Base-by-base conservation (phyloP, 2,797 vertebrate genomes). In the Amblyopsis hoosieri region DNA sequence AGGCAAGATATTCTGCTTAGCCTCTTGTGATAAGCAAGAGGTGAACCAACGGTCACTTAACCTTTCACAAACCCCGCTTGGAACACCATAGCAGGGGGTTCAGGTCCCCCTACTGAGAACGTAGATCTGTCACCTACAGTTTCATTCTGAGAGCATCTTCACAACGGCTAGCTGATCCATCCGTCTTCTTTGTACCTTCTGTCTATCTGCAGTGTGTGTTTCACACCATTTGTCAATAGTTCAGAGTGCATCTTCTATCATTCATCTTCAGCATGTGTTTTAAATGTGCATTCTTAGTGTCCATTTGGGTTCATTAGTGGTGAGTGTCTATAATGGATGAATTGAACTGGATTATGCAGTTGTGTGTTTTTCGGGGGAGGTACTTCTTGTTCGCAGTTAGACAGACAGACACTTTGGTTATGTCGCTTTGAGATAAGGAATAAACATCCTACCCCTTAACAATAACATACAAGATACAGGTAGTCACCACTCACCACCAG, bases 191-290 rank as follows among this genome's bases (percentile, higher is more conserved):
- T 56, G 51, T 60, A 76, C 68, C 71, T 85, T 75, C 58, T 78
- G 82, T 82, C 72, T 67, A 75, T 81, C 58, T 13, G 8, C 15
- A 5, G 50, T 74, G 71, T 78, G 76, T 77, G 61, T 74, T 72
- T 85, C 72, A 74, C 42, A 52, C 81, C 89, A 89, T 89, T 90
- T 85, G 87, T 89, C 87, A 88, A 82, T 80, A 87, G 87, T 86
- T 88, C 87, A 87, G 87, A 86, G 86, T 86, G 88, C 83, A 80
- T 85, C 84, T 87, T 80, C 69, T 55, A 71, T 74, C 83, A 82
- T 89, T 85, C 61, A 56, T 89, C 84, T 86, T 85, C 46, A 52
- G 75, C 60, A 6, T 76, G 76, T 57, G 14, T 84, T 80, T 83
- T 74, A 75, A 86, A 74, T 62, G 72, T 62, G 83, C 81, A 87